Evolutionary conservation across 2,888 invertebrate genomes (phyloP).

Genomic region (Halictus ligatus): DNA sequence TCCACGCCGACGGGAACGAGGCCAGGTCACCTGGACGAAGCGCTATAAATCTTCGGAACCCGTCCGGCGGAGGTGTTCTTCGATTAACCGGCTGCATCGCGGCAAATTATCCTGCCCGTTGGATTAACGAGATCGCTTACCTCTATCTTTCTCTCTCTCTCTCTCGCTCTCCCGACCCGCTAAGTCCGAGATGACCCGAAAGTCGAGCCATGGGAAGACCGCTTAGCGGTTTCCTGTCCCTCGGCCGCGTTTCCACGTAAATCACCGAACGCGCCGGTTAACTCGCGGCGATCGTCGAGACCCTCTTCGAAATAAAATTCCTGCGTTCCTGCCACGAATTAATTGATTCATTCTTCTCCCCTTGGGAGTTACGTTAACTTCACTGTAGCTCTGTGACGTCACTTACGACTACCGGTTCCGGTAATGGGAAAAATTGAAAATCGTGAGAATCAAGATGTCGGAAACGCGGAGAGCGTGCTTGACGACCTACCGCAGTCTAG

Average conservation of each 20-base stretch:
- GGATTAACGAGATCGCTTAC: slow-evolving; percentile 42
- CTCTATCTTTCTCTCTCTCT: background rate
- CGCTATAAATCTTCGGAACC: slow-evolving; percentile 34
- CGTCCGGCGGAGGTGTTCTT: slow-evolving; percentile 30
- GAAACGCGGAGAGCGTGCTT: background rate
- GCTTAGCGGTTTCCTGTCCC: slow-evolving; percentile 1
- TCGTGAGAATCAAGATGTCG: background rate
- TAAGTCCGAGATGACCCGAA: slow-evolving; percentile 4
- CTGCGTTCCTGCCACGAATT: background rate
- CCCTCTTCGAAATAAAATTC: background rate
- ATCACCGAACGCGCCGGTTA: background rate
- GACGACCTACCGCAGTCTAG: background rate
- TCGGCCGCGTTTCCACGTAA: background rate
- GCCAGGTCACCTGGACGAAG: slow-evolving; percentile 5
- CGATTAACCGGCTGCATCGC: slow-evolving; percentile 34
- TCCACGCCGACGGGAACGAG: slow-evolving; percentile 27
- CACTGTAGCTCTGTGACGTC: too few species aligned
- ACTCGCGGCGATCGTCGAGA: background rate
- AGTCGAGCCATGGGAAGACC: background rate
- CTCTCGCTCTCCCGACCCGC: background rate
- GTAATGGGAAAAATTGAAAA: too few species aligned
- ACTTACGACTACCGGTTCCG: too few species aligned
- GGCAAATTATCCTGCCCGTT: slow-evolving; percentile 35
- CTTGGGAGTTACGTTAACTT: background rate
- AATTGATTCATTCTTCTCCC: background rate